Conservation (phyloP, 2,888 invertebrate species). For the Pyrgus malvae region DNA sequence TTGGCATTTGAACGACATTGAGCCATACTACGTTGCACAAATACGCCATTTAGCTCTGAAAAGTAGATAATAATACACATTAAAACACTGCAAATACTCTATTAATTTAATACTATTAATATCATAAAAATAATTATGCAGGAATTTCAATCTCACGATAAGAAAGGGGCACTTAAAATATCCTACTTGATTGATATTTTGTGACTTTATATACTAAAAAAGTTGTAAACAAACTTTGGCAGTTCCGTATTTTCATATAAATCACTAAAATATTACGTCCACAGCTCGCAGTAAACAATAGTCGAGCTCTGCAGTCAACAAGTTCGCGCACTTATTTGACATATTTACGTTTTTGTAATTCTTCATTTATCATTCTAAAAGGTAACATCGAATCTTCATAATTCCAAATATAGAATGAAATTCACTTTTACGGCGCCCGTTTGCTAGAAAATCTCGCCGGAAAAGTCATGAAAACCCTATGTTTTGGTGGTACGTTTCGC, state of each 20-base stretch:
- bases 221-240: background rate
- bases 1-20: constrained; percentile 48
- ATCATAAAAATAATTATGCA: constrained; percentile 42
- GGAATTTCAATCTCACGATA: constrained; percentile 6
- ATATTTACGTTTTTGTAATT: constrained; percentile 41
- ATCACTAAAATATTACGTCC: constrained; percentile 53
- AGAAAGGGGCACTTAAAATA: background rate
- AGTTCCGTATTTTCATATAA: constrained; percentile 32
- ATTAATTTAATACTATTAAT: constrained; percentile 31
- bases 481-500: constrained; percentile 65
- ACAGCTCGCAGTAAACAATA: constrained; percentile 68
- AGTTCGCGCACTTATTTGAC: constrained; percentile 67
- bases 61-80: constrained; percentile 45
- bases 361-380: constrained; percentile 34
- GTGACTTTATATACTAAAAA: background rate
- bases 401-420: constrained; percentile 37
- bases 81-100: constrained; percentile 32
- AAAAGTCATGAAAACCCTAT: constrained; percentile 79
- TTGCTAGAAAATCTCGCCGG: constrained; percentile 72
- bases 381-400: constrained; percentile 28
- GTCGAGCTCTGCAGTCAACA: constrained; percentile 54
- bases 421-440: constrained; percentile 51
- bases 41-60: constrained; percentile 64
- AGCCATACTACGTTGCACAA: constrained; percentile 46
- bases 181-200: background rate